Percentiles rank a stretch among this genome's conserved stretches.
Conservation (phyloP, 1,140 invertebrate genomes). For the Anagrus nilaparvatae region DNA sequence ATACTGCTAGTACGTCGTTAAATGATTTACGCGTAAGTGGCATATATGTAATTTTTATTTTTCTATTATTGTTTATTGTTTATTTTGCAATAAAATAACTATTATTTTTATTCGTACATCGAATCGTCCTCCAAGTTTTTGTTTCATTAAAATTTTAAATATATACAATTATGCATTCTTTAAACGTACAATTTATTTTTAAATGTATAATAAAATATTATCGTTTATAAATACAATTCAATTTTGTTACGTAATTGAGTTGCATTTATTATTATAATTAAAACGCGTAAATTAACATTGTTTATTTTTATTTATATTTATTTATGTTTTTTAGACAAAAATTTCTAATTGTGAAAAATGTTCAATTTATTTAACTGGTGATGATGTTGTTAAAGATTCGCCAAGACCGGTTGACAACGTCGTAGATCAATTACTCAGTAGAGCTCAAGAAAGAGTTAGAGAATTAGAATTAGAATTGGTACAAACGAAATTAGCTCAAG, state of each 20-base stretch:
- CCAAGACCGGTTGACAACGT: conserved; percentile 27
- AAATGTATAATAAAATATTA: no score
- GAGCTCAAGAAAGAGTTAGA: conserved; percentile 60
- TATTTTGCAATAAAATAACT: no score
- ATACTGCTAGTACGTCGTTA: conserved; percentile 47
- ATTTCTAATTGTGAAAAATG: conserved; percentile 49
- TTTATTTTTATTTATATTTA: neutral
- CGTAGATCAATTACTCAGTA: conserved; percentile 33
- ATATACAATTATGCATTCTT: no score
- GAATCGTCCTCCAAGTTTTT: no score
- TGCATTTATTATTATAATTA: conserved; percentile 3
- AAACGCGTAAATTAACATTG: neutral
- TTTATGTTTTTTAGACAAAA: conserved; percentile 34
- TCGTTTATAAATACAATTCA: no score
- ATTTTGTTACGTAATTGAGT: no score
- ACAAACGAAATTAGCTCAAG: conserved; percentile 91
- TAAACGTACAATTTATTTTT: no score
- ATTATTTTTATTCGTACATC: no score
- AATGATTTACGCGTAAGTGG: conserved; percentile 48
- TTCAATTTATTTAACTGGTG: conserved; percentile 25
- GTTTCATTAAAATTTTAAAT: no score
- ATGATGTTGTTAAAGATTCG: neutral
- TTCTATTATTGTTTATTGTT: no score
- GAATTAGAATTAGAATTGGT: conserved; percentile 93
- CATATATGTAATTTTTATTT: conserved; percentile 5